Conservation (phyloP, 37 sponge, comb jelly and placozoan species). For the Axinella damicornis region DNA sequence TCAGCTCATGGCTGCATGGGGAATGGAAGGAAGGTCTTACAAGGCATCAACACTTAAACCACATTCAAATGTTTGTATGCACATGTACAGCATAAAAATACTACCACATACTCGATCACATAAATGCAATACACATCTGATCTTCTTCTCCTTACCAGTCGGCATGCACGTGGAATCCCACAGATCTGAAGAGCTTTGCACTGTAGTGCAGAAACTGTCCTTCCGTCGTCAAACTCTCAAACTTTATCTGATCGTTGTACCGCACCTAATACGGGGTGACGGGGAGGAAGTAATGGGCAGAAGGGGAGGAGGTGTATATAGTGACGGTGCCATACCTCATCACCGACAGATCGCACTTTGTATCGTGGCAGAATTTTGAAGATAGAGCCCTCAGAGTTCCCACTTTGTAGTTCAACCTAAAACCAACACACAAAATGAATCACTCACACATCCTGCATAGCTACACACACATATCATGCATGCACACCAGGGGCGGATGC, state of each 20-base stretch:
- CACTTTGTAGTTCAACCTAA: conserved; percentile 31
- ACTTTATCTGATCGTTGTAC: conserved; percentile 56
- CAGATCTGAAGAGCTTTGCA: neutral
- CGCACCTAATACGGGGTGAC: conserved; percentile 25
- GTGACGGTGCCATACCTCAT: conserved; percentile 71
- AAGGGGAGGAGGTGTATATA: too few species aligned
- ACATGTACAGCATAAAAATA: too few species aligned
- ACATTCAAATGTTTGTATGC: too few species aligned
- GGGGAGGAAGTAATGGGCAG: too few species aligned
- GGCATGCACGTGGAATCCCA: neutral
- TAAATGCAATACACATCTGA: too few species aligned
- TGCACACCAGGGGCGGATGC: too few species aligned
- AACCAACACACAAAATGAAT: neutral
- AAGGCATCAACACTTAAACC: too few species aligned
- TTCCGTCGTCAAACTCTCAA: conserved; percentile 75
- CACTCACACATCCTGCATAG: neutral
- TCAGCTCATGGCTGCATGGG: conserved; percentile 66
- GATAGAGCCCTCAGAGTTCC: conserved; percentile 47
- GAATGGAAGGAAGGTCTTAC: neutral
- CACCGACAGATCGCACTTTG: conserved; percentile 84
- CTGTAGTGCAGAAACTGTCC: conserved; percentile 80
- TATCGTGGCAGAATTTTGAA: conserved; percentile 84
- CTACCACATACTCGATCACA: too few species aligned
- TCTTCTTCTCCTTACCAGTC: neutral
- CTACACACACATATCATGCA: too few species aligned